Evolutionary conservation across 2,113 vertebrate species (phyloP), one percentile per base, ranked within the genome.

Genomic region (Corythaixoides concolor): DNA sequence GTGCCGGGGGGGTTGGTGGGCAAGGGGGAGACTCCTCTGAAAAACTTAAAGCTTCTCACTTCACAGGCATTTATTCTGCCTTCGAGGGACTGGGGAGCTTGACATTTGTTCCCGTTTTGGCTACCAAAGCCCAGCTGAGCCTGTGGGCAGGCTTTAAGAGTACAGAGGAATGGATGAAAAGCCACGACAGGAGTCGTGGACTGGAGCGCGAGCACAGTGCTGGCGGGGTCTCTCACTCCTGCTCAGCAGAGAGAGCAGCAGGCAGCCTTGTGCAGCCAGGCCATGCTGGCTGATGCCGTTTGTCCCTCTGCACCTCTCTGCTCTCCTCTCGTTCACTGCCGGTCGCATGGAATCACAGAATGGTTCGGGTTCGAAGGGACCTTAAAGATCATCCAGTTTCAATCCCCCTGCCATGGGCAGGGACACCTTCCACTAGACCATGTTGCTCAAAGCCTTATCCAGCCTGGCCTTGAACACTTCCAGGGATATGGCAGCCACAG

Each of bases 241-340:
- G 45, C 37, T 69, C 37, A 43, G 60, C 56, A 49, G 15, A 15
- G 28, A 22, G 30, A 21, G n/a, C 9, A 19, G 28, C 47, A 14
- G 33, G 26, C 37, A 83, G 58, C 45, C 59, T 18, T 11, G 9
- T 3, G 0, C 5, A 21, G 73, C 6, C 50, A 49, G 49, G 49
- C 35, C 35, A 69, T 0, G 1, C 35, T 4, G 0, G 5, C 27
- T 6, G 32, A 56, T 1, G 10, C 35, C 9, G 3, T 70, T 53
- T 35, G 32, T 72, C 58, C 69, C 52, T 28, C 28, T 6, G 33
- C 45, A 30, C 30, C 28, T 41, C 41, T 37, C 37, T 3, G 2
- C n/a, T 41, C 76, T 41, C 33, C 26, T 67, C 47, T 66, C 66
- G 9, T 6, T 62, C 64, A 17, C 33, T 28, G 49, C 52, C 1